Evolutionary conservation across 2,797 vertebrate species (phyloP).

Genomic region (Propithecus perrieri): DNA sequence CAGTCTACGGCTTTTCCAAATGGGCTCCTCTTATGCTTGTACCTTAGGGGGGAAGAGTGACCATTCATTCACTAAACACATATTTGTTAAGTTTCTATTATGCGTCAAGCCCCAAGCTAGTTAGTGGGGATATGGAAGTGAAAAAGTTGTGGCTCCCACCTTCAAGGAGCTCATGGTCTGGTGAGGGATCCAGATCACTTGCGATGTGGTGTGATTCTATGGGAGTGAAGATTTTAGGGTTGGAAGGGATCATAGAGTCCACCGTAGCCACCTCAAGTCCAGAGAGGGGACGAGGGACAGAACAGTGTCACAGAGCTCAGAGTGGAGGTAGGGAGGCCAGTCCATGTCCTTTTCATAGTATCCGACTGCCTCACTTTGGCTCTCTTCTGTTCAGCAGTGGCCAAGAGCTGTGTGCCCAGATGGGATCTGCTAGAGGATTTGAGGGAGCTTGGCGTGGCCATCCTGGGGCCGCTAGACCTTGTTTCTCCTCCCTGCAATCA

Average conservation of each 20-base stretch:
- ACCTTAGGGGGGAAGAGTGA: neutral
- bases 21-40: neutral
- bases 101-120: neutral
- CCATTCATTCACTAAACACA: neutral
- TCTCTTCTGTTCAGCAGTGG: neutral
- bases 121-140: neutral
- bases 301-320: neutral
- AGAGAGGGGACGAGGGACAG: neutral
- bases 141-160: neutral
- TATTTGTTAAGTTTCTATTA: neutral
- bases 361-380: neutral
- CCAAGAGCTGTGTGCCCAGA: neutral
- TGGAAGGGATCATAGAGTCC: neutral
- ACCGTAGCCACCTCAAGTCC: neutral
- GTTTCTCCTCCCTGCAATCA: neutral
- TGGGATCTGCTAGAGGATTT: neutral
- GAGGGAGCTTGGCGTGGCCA: slow-evolving; percentile 3
- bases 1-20: slow-evolving; percentile 7
- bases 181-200: neutral
- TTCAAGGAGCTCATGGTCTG: neutral
- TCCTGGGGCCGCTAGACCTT: neutral
- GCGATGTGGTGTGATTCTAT: neutral
- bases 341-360: neutral
- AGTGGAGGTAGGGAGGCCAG: neutral
- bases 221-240: neutral